A percentile compares a stretch with the other conserved stretches of the same genome.
Evolutionary conservation across 1,140 invertebrate genomes (phyloP).

Genomic region (Scaptomyza hsui): DNA sequence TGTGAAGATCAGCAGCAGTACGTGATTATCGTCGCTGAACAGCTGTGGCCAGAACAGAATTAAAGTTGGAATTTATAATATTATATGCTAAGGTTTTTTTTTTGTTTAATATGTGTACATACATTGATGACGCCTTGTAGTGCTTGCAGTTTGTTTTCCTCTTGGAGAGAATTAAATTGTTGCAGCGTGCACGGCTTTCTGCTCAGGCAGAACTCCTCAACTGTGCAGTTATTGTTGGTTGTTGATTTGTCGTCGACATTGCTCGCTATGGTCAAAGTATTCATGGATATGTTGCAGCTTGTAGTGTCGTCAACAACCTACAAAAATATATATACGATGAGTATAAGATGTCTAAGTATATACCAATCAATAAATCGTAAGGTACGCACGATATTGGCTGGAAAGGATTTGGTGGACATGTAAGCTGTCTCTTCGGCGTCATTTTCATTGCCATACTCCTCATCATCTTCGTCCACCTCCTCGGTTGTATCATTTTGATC

Average conservation of each 20-base stretch:
- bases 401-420: conserved; percentile 60
- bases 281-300: conserved; percentile 24
- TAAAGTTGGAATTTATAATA: background rate
- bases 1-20: conserved; percentile 84
- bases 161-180: conserved; percentile 66
- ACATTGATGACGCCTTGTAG: conserved; percentile 80
- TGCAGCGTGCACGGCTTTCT: conserved; percentile 63
- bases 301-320: conserved; percentile 52
- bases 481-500: conserved; percentile 56
- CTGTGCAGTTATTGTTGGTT: conserved; percentile 29
- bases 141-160: conserved; percentile 68
- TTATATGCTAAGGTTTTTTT: background rate
- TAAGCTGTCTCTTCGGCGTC: conserved; percentile 68
- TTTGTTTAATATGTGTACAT: background rate
- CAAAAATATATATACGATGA: background rate
- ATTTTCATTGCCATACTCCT: conserved; percentile 46
- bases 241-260: conserved; percentile 21
- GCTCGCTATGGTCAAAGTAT: conserved; percentile 52
- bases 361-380: background rate
- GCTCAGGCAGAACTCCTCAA: conserved; percentile 72
- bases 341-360: background rate
- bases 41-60: conserved; percentile 39
- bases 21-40: conserved; percentile 81
- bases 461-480: conserved; percentile 52
- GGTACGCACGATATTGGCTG: conserved; percentile 53